Percentiles rank a stretch among this genome's conserved stretches.
These are phyloP conservation scores for Drosophila mulleri DNA, from an alignment of 2,888 invertebrate genomes.

Conservation along the genomic window DNA sequence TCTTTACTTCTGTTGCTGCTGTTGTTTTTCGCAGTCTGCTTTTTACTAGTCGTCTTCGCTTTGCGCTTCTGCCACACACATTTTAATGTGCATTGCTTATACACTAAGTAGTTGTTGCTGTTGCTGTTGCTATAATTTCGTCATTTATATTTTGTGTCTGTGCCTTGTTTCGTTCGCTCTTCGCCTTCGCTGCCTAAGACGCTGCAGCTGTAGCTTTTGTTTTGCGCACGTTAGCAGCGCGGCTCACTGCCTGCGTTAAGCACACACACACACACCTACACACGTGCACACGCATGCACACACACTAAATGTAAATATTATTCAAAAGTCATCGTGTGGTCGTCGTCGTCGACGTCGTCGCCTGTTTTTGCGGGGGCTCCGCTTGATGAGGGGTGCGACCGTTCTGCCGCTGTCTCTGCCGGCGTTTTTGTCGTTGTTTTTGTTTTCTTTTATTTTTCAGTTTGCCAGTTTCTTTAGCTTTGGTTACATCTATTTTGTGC, in stretches of 20 bases:
- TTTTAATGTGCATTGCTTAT: constrained; percentile 73
- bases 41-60: constrained; percentile 17
- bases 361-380: constrained; percentile 42
- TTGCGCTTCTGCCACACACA: constrained; percentile 42
- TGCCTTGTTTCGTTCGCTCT: constrained; percentile 5
- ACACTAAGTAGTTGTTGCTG: constrained; percentile 38
- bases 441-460: constrained; percentile 13
- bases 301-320: constrained; percentile 73
- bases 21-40: not conserved
- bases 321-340: constrained; percentile 71
- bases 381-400: constrained; percentile 46
- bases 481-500: constrained; percentile 74
- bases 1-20: not conserved
- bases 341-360: constrained; percentile 32
- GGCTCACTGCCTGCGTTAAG: constrained; percentile 64
- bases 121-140: constrained; percentile 60
- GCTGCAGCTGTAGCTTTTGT: constrained; percentile 51
- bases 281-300: constrained; percentile 16
- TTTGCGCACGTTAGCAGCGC: constrained; percentile 71
- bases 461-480: constrained; percentile 70
- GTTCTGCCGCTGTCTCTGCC: constrained; percentile 24
- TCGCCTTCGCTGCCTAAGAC: constrained; percentile 1
- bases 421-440: constrained; percentile 11
- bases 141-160: constrained; percentile 64
- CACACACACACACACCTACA: constrained; percentile 33